Evolutionary conservation across 2,797 vertebrate species (phyloP).

Genomic region (Manis crassicaudata): DNA sequence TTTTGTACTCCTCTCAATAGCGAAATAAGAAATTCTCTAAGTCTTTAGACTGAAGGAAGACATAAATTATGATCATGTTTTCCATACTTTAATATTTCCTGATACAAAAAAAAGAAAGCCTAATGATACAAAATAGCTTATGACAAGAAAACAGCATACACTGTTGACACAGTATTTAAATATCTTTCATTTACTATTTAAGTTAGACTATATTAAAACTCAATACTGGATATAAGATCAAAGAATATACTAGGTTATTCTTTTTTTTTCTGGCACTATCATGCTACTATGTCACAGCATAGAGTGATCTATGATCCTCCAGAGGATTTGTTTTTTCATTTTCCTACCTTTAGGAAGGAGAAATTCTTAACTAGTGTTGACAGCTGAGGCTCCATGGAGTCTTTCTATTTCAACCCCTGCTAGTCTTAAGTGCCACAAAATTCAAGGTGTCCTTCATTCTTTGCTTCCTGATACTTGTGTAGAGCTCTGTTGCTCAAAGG

Average conservation of each 20-base stretch:
- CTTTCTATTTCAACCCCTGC: not conserved
- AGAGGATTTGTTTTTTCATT: not conserved
- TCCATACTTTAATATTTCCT: not conserved
- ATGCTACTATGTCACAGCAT: not conserved
- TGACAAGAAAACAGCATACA: not conserved
- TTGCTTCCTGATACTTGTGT: not conserved
- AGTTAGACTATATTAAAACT: conserved; percentile 46
- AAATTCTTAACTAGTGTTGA: not conserved
- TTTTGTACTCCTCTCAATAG: conserved; percentile 1
- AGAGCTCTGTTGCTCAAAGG: not conserved
- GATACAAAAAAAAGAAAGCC: not conserved
- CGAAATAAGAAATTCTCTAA: conserved; percentile 32
- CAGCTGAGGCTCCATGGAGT: not conserved
- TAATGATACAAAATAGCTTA: conserved; percentile 6
- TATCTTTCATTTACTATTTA: conserved; percentile 34
- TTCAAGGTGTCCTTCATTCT: not conserved
- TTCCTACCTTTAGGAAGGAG: conserved; percentile 11
- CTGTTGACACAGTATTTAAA: conserved; percentile 18
- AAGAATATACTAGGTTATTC: not conserved
- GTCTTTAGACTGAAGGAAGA: not conserved
- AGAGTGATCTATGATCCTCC: not conserved
- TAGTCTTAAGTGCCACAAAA: not conserved
- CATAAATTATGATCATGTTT: conserved; percentile 19
- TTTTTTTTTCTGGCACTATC: not conserved
- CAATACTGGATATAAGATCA: conserved; percentile 14